These are phyloP conservation scores for Silurus meridionalis DNA, from an alignment of 2,113 vertebrate species.

Conservation along the genomic window DNA sequence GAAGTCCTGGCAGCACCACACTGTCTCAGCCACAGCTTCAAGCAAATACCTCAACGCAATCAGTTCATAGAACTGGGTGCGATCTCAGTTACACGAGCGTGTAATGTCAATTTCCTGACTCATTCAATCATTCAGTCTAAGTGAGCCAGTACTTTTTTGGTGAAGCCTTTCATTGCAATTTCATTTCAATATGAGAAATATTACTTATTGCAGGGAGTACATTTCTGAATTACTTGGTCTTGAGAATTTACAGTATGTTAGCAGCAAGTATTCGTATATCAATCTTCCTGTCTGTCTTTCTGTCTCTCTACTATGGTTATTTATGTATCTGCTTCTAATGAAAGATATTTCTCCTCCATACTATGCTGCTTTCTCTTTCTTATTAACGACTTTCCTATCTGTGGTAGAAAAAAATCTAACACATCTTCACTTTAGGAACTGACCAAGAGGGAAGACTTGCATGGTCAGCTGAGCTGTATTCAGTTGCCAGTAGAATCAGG, in stretches of 20 bases:
- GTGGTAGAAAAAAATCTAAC: conserved; percentile 51
- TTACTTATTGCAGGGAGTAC: not conserved
- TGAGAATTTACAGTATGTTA: not conserved
- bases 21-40: conserved; percentile 34
- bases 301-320: not conserved
- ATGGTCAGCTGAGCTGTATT: conserved; percentile 96
- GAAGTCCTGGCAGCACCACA: conserved; percentile 10
- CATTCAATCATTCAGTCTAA: not conserved
- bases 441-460: conserved; percentile 91
- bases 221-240: not conserved
- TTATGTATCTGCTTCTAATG: conserved; percentile 6
- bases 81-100: conserved; percentile 17
- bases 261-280: too few relatives aligned
- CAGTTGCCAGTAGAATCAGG: conserved; percentile 96
- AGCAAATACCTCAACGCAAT: conserved; percentile 40
- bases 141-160: conserved; percentile 5
- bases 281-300: not conserved
- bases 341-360: not conserved
- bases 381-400: conserved; percentile 15
- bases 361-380: conserved; percentile 27
- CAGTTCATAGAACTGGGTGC: conserved; percentile 20
- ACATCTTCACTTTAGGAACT: conserved; percentile 89
- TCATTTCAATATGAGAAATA: not conserved
- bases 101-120: conserved; percentile 21
- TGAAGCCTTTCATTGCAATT: not conserved